Evolutionary conservation across 1,140 invertebrate species (phyloP), one percentile per base, ranked within the genome.

Genomic region (Leguminivora glycinivorella): DNA sequence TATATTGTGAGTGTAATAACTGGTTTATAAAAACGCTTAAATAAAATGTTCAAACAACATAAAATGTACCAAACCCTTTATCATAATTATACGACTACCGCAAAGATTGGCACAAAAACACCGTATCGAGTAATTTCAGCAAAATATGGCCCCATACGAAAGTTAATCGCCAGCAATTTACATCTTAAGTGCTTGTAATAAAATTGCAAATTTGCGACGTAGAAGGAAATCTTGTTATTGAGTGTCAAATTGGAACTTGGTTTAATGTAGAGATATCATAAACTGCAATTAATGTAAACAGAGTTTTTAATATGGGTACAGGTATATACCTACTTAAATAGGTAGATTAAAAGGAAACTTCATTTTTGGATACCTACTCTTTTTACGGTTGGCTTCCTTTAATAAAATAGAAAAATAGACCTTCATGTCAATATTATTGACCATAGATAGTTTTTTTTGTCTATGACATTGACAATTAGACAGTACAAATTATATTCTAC

Each of bases 101-200:
- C 22, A 63, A 63, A 63, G 14, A 34, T 29, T 22, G 25, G 58
- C 31, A 10, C 31, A 34, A 63, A 31, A 29, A 63, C 58, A 4
- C 25, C 58, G 7, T 31, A 29, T 34, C 58, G 26, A 63, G 58
- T 63, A 34, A 63, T 63, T 58, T 63, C 58, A 63, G 26, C 58
- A 29, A 29, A 63, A 63, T 63, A 63, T 63, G 2, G 5, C 40
- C 26, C n/a, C 25, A 22, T 19, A 29, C 25, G 4, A 63, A 63
- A 63, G 29, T 60, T 60, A 25, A 60, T 60, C 56, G 56, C 24
- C 56, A 26, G 56, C 26, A 34, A 63, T 63, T 63, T 63, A 63
- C 58, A 63, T 63, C 26, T 29, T 34, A 63, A 17, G 58, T 31
- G 58, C 26, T 63, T 26, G 12, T 29, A 63, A 63, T 63, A 63